Conservation (phyloP, 2,797 vertebrate genomes). For the Cygnus olor region DNA sequence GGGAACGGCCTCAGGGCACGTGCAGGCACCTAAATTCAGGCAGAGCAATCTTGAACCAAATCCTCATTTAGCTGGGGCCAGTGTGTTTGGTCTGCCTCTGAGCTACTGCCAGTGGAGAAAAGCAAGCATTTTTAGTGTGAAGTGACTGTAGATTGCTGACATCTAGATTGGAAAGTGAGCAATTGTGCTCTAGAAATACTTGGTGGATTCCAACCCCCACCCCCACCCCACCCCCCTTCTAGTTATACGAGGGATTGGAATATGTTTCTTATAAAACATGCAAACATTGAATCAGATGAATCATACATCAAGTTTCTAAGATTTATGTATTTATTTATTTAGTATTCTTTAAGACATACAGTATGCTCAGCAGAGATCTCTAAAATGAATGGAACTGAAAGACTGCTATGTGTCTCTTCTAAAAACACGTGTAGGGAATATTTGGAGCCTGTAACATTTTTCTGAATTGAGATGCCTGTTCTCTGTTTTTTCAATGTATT, state of each 20-base stretch:
- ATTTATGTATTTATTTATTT: neutral
- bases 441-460: neutral
- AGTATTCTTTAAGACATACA: neutral
- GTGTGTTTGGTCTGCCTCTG: too few species aligned
- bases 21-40: too few species aligned
- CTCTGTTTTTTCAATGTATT: neutral
- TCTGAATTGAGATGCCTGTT: neutral
- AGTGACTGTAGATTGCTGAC: neutral
- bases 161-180: neutral
- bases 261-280: neutral
- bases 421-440: neutral
- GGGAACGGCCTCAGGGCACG: neutral
- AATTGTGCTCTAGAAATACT: neutral
- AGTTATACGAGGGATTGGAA: neutral
- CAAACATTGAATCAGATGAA: neutral
- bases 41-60: neutral
- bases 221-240: too few species aligned
- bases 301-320: neutral
- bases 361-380: neutral
- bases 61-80: neutral
- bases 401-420: neutral
- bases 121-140: neutral
- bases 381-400: conserved; percentile 2
- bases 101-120: neutral
- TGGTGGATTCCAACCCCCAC: neutral